Conservation (phyloP, 1,140 invertebrate genomes). For the Chironomus striatipennis region DNA sequence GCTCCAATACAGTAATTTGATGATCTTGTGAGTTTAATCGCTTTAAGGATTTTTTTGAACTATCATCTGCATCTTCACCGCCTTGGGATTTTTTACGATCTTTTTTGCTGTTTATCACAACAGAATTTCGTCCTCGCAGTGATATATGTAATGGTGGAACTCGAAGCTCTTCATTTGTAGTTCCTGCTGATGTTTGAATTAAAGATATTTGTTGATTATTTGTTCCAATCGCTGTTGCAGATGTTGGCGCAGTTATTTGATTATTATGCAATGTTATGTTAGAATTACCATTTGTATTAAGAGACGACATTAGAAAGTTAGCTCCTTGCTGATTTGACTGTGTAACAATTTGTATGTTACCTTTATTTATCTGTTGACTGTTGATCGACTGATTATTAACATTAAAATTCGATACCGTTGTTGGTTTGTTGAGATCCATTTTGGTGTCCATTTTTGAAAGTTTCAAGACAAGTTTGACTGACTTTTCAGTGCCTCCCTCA, state of each 20-base stretch:
- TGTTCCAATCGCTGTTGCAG: constrained; percentile 29
- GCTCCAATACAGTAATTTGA: neutral
- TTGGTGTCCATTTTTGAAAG: constrained; percentile 21
- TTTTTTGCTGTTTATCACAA: constrained; percentile 76
- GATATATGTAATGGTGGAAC: constrained; percentile 86
- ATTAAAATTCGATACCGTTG: constrained; percentile 8
- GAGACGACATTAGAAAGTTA: neutral
- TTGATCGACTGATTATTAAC: constrained; percentile 30
- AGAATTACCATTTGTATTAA: constrained; percentile 17
- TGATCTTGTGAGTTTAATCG: constrained; percentile 24
- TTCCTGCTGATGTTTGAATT: constrained; percentile 34
- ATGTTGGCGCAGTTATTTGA: neutral
- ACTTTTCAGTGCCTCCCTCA: constrained; percentile 17
- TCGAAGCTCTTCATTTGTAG: constrained; percentile 55
- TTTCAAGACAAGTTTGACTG: constrained; percentile 26
- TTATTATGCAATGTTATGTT: neutral
- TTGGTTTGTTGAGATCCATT: neutral
- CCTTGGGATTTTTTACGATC: constrained; percentile 52
- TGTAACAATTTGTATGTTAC: neutral
- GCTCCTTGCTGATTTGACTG: neutral
- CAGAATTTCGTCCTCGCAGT: constrained; percentile 71
- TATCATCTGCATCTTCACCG: constrained; percentile 24
- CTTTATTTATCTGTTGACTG: constrained; percentile 26
- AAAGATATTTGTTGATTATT: constrained; percentile 33
- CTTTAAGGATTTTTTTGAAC: constrained; percentile 11